phyloP scores from a whole-genome alignment of 2,113 vertebrate genomes.

The Hyla sarda region DNA sequence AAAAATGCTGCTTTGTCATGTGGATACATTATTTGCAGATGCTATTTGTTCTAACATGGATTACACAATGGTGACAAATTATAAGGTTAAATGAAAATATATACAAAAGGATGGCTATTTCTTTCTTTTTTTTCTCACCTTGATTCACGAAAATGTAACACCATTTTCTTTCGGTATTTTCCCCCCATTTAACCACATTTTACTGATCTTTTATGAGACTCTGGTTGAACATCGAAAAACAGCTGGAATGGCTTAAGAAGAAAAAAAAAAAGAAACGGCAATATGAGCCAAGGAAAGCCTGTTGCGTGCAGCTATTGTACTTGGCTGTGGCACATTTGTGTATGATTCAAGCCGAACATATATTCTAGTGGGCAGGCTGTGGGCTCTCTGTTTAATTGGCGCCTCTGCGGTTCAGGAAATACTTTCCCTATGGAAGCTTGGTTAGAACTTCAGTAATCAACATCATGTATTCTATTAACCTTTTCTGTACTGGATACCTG shows the following conservation, averaged over 20 bases:
- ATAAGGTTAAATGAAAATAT: constrained; percentile 1
- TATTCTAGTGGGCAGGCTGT: constrained; percentile 55
- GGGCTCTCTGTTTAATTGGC: constrained; percentile 53
- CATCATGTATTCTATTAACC: constrained; percentile 10
- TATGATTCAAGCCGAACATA: constrained; percentile 52
- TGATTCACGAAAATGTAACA: background rate
- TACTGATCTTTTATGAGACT: constrained; percentile 52
- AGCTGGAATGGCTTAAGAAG: constrained; percentile 53
- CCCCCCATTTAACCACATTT: constrained; percentile 40
- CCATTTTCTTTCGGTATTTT: constrained; percentile 26
- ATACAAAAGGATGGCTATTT: background rate
- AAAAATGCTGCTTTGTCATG: background rate
- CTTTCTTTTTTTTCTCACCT: background rate
- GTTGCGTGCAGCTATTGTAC: constrained; percentile 53
- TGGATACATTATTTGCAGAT: background rate
- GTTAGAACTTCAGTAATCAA: constrained; percentile 20
- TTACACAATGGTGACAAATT: background rate
- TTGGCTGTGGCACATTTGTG: constrained; percentile 57
- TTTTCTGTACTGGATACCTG: background rate
- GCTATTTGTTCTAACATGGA: no score
- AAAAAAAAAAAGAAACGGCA: constrained; percentile 7
- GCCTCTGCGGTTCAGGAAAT: constrained; percentile 46
- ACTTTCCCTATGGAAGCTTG: constrained; percentile 41
- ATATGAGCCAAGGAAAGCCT: constrained; percentile 45
- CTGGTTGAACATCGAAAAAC: constrained; percentile 49